A percentile compares a stretch with the other conserved stretches of the same genome.
Evolutionary conservation across 2,113 vertebrate genomes (phyloP).

Genomic region (Saguinus midas): DNA sequence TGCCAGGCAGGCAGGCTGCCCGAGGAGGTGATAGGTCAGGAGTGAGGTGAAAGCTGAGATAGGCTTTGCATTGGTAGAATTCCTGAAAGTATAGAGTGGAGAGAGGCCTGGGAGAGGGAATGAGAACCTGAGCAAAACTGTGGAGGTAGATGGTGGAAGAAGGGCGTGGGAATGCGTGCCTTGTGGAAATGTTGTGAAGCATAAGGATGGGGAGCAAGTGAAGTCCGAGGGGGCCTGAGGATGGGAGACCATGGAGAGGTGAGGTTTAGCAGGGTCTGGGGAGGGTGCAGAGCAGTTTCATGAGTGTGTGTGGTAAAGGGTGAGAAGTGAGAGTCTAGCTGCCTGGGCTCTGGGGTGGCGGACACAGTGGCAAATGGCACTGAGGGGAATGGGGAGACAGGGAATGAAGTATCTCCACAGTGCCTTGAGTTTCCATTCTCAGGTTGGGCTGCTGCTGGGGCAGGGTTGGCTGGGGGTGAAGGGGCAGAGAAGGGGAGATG

Average conservation of each 20-base stretch:
- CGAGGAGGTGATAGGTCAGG: background rate
- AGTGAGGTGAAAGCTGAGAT: background rate
- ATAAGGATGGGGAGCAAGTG: no score
- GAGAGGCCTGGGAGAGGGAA: no score
- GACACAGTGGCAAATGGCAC: background rate
- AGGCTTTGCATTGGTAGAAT: no score
- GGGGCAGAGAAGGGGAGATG: fast-evolving
- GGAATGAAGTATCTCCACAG: fast-evolving
- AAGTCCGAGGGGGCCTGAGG: background rate
- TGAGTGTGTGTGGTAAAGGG: background rate
- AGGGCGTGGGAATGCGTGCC: background rate
- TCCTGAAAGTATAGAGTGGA: background rate
- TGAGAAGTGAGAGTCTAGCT: background rate
- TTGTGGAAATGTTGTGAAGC: background rate
- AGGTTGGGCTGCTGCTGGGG: background rate
- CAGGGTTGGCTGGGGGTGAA: no score
- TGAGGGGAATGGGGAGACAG: background rate
- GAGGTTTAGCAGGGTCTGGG: background rate
- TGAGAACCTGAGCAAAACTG: background rate
- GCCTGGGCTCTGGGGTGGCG: background rate
- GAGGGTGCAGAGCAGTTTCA: background rate
- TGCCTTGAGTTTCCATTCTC: background rate
- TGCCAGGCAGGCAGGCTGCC: background rate
- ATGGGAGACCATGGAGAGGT: fast-evolving
- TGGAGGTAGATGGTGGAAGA: fast-evolving